Percentiles rank a stretch among this genome's conserved stretches.
Evolutionary conservation across 2,888 invertebrate species (phyloP).

Genomic region (Drosophila lacicola): DNA sequence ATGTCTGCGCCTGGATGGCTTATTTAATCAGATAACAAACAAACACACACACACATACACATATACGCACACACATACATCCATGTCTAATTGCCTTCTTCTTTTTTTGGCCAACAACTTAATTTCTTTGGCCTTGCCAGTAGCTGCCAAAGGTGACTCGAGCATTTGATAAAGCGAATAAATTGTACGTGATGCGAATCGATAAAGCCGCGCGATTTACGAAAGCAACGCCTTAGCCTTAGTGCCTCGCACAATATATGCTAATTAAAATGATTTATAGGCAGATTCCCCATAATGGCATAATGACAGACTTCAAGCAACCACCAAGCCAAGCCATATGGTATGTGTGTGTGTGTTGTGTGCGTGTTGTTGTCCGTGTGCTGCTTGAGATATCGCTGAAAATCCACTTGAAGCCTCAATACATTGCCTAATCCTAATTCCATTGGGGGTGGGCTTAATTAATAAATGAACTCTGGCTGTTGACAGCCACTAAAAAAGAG

Average conservation of each 20-base stretch:
- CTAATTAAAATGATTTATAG: conserved; percentile 75
- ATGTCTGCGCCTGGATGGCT: conserved; percentile 60
- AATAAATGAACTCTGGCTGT: conserved; percentile 54
- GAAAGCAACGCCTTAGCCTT: conserved; percentile 21
- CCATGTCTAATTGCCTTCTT: conserved; percentile 27
- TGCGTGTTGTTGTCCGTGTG: conserved; percentile 16
- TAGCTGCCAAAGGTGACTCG: conserved; percentile 35
- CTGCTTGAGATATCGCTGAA: conserved; percentile 10
- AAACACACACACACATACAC: conserved; percentile 3
- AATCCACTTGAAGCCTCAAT: conserved; percentile 13
- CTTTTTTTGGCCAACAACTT: conserved; percentile 65
- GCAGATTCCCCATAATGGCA: conserved; percentile 12
- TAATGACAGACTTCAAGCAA: conserved; percentile 15
- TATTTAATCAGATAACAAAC: conserved; percentile 74
- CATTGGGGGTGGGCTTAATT: conserved; percentile 46
- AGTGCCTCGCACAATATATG: conserved; percentile 34
- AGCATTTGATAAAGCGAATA: conserved; percentile 58
- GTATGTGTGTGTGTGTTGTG: conserved; percentile 18
- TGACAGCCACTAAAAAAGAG: conserved; percentile 38
- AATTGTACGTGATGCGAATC: conserved; percentile 50
- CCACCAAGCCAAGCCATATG: conserved; percentile 37
- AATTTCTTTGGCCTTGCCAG: conserved; percentile 54
- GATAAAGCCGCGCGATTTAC: conserved; percentile 48
- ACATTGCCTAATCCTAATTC: neutral
- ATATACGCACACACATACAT: conserved; percentile 5